A percentile compares a stretch with the other conserved stretches of the same genome.
These are phyloP conservation scores for Pachymerium ferrugineum DNA, from an alignment of 2,888 invertebrate genomes.

Conservation along the genomic window DNA sequence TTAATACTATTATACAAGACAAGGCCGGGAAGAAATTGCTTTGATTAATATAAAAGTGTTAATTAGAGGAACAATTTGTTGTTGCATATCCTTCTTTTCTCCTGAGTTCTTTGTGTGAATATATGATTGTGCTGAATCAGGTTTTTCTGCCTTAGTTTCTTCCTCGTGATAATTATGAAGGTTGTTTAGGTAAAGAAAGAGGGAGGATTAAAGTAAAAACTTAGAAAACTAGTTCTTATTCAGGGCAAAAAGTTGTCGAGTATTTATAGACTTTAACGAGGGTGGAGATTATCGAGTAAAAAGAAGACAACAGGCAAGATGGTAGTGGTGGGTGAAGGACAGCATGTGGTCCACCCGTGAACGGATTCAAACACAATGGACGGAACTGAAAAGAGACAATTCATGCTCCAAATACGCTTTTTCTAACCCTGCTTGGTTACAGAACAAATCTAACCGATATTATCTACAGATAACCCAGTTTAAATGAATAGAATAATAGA, in stretches of 20 bases:
- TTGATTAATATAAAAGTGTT: background rate
- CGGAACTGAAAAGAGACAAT: slow-evolving; percentile 27
- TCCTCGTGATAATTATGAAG: slow-evolving; percentile 25
- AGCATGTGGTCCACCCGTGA: slow-evolving; percentile 24
- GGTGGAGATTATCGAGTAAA: background rate
- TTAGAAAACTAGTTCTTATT: slow-evolving; percentile 3
- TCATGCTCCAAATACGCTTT: slow-evolving; percentile 1
- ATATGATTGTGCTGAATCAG: slow-evolving; percentile 11
- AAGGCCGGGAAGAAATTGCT: slow-evolving; percentile 1
- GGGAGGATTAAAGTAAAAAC: background rate
- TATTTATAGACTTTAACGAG: slow-evolving; percentile 5
- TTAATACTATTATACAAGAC: background rate
- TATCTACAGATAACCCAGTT: slow-evolving; percentile 17
- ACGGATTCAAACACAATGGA: slow-evolving; percentile 15
- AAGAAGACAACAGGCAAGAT: background rate
- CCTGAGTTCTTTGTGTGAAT: background rate
- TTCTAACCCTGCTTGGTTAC: background rate
- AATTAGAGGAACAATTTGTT: slow-evolving; percentile 17
- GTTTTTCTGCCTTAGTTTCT: slow-evolving; percentile 18
- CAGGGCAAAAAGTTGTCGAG: slow-evolving; percentile 1
- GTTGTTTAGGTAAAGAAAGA: slow-evolving; percentile 20
- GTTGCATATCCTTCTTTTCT: background rate
- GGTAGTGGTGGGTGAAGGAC: slow-evolving; percentile 14
- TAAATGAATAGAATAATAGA: background rate
- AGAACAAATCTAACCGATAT: slow-evolving; percentile 24